Percentiles rank a stretch among this genome's conserved stretches.
These are phyloP conservation scores for Ceraclea dissimilis DNA, from an alignment of 2,888 invertebrate species.

Conservation along the genomic window DNA sequence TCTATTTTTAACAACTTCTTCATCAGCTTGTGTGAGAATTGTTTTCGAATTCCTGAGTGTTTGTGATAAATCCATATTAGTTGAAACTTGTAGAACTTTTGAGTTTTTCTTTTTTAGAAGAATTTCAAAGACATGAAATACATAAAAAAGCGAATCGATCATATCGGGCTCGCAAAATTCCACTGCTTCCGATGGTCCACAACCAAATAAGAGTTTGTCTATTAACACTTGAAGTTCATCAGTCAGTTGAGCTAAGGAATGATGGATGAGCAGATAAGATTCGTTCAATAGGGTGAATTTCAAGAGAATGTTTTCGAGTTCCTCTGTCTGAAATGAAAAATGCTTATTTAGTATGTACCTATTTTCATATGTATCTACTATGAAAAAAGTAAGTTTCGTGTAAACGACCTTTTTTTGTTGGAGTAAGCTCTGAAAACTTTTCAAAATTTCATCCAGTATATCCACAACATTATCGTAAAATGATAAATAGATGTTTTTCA, in stretches of 20 bases:
- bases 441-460: slow-evolving; percentile 3
- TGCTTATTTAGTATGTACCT: background rate
- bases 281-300: slow-evolving; percentile 13
- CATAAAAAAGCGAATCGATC: slow-evolving; percentile 7
- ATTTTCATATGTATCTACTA: no score
- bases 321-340: slow-evolving; percentile 8
- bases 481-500: slow-evolving; percentile 12
- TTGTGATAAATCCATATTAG: no score
- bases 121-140: slow-evolving; percentile 13
- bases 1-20: background rate
- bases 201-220: slow-evolving; percentile 3
- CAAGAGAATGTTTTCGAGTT: background rate
- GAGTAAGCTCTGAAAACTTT: background rate
- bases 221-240: slow-evolving; percentile 9
- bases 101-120: slow-evolving; percentile 1
- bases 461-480: slow-evolving; percentile 11
- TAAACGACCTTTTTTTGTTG: background rate
- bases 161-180: slow-evolving; percentile 13
- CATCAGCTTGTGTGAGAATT: no score
- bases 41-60: no score
- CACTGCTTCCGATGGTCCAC: background rate
- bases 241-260: slow-evolving; percentile 7
- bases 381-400: no score
- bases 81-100: no score
- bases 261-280: slow-evolving; percentile 13